Evolutionary conservation across 2,888 invertebrate species (phyloP), one percentile per base, ranked within the genome.

Genomic region (Aproaerema taeniolella): DNA sequence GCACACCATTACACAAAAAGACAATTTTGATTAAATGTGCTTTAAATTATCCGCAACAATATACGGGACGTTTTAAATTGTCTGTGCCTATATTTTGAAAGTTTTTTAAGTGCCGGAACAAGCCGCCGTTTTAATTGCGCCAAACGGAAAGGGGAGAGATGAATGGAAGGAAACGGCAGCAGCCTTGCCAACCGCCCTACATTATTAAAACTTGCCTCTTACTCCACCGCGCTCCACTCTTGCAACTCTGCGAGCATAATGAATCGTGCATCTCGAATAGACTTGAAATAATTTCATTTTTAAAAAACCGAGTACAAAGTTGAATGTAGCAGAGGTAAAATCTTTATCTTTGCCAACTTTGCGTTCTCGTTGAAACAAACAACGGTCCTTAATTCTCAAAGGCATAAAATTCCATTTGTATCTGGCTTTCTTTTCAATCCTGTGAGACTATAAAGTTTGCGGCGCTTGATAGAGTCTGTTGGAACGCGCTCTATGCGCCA

Each of bases 201-300:
- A 81, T 82, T 83, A 83, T 81, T 80, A 82, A 81, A 82, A 83
- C 78, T 82, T 81, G 78, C 78, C 76, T 80, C 76, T 80, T 72
- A 74, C 72, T 70, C 61, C 51, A 67, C 64, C 65, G 60, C 63
- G 59, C 67, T 58, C 66, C 63, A 62, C 74, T 73, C 71, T 67
- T 59, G 61, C 69, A 64, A 69, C 71, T 52, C 52, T 65, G 65
- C 62, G 65, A 60, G 63, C 72, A 72, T 78, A 79, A 78, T 75
- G 73, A 79, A 72, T 73, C 63, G 70, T 65, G 62, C 72, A 76
- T 77, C 73, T 68, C 64, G 59, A 71, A 73, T 67, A 62, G 52
- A 68, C 69, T 74, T 65, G 58, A 68, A 72, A 75, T 70, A 61
- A 72, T 67, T 71, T 62, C 55, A 52, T 58, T 62, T 54, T 50